phyloP scores from a whole-genome alignment of 1,140 invertebrate species.

The Scaptomyza montana region DNA sequence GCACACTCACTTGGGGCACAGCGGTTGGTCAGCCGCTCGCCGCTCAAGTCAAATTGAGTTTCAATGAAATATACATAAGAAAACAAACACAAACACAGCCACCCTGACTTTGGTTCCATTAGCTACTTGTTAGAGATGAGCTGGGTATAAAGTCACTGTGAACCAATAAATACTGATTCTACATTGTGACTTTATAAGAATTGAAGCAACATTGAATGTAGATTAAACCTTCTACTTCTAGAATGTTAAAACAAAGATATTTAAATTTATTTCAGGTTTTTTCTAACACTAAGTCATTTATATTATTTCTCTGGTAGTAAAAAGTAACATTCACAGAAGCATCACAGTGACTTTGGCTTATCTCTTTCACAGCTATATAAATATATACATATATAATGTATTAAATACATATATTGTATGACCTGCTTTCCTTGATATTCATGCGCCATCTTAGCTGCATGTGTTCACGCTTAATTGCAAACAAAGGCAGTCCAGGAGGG shows the following conservation, averaged over 20 bases:
- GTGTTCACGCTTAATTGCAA: conserved; percentile 74
- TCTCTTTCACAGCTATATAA: neutral
- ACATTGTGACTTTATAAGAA: neutral
- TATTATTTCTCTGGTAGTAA: neutral
- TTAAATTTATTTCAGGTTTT: too few relatives aligned
- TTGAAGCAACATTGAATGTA: too few relatives aligned
- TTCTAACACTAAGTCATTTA: too few relatives aligned
- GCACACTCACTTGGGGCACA: conserved; percentile 44
- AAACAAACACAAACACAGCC: conserved; percentile 9
- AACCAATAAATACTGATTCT: neutral
- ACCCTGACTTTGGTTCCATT: neutral
- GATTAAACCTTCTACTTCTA: too few relatives aligned
- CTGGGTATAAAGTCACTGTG: neutral
- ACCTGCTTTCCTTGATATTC: conserved; percentile 47
- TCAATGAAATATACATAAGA: conserved; percentile 71
- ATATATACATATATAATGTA: neutral
- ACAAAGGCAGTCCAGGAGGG: conserved; percentile 29
- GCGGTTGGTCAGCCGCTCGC: conserved; percentile 52
- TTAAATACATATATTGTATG: conserved; percentile 58
- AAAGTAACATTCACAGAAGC: neutral
- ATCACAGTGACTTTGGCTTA: neutral
- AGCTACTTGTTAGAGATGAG: neutral
- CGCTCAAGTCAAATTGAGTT: conserved; percentile 65
- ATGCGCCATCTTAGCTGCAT: conserved; percentile 53
- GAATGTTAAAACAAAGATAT: too few relatives aligned